phyloP scores from a whole-genome alignment of 1,140 invertebrate species.

The Leguminivora glycinivorella region DNA sequence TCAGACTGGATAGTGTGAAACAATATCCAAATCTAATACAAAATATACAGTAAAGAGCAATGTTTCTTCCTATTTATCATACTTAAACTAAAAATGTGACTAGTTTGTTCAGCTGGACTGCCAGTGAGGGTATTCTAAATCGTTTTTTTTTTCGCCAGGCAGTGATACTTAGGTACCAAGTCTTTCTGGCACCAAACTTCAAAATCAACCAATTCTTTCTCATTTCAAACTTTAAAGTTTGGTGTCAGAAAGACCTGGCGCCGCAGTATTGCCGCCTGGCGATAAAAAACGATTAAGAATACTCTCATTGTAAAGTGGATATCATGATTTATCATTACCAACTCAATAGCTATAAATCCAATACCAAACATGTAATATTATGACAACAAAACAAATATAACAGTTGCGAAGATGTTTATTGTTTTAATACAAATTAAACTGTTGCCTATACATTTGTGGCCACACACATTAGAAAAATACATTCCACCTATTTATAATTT shows the following conservation, averaged over 20 bases:
- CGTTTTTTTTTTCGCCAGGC: no score
- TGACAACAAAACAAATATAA: slow-evolving; percentile 13
- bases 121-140: no score
- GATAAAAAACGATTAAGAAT: no score
- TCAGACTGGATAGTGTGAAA: neutral
- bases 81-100: neutral
- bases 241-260: no score
- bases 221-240: no score
- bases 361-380: neutral
- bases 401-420: neutral
- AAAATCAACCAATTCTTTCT: no score
- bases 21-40: neutral
- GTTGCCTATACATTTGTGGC: neutral
- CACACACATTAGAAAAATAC: neutral
- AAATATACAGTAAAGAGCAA: neutral
- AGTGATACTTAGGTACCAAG: no score
- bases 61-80: no score
- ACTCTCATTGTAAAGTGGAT: neutral
- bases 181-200: no score
- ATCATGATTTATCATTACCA: neutral
- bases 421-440: slow-evolving; percentile 1
- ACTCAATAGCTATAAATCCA: neutral
- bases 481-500: neutral
- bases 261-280: no score
- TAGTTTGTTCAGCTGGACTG: neutral